A percentile compares a stretch with the other conserved stretches of the same genome.
phyloP scores from a whole-genome alignment of 2,113 vertebrate species.

The Riparia riparia region DNA sequence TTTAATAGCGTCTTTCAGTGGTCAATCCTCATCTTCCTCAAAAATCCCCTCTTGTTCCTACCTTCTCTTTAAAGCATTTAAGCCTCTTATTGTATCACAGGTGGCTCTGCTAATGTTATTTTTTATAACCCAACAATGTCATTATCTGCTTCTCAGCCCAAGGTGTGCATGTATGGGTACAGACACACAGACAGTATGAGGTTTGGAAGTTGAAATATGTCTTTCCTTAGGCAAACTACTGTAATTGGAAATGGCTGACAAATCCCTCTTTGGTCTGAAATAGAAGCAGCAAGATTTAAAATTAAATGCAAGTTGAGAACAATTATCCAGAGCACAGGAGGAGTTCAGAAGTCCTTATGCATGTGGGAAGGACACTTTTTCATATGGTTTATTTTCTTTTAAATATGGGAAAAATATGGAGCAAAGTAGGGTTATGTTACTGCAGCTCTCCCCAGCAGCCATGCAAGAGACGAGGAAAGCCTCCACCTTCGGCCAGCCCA shows the following conservation, averaged over 20 bases:
- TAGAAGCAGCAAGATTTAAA: slow-evolving; percentile 17
- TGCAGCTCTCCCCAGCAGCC: neutral
- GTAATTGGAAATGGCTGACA: slow-evolving; percentile 12
- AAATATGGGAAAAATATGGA: slow-evolving; percentile 6
- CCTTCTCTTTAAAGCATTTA: neutral
- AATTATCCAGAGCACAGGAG: neutral
- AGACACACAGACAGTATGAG: fast-evolving
- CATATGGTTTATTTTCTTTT: neutral
- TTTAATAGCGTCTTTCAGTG: neutral
- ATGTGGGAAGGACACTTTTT: neutral
- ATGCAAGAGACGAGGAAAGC: neutral
- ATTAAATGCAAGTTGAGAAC: slow-evolving; percentile 4
- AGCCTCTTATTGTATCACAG: neutral
- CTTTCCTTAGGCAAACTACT: neutral
- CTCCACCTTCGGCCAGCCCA: neutral
- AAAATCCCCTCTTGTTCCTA: neutral
- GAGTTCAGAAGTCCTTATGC: neutral
- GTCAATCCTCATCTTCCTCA: neutral
- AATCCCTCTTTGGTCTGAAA: neutral
- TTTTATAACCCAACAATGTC: neutral
- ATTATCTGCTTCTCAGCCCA: neutral
- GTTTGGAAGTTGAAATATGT: neutral
- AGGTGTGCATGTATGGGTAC: neutral
- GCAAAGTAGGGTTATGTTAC: neutral
- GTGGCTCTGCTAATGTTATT: neutral